Percentiles rank a stretch among this genome's conserved stretches.
These are phyloP conservation scores for Muntiacus reevesi DNA, from an alignment of 2,113 vertebrate genomes.

Conservation along the genomic window DNA sequence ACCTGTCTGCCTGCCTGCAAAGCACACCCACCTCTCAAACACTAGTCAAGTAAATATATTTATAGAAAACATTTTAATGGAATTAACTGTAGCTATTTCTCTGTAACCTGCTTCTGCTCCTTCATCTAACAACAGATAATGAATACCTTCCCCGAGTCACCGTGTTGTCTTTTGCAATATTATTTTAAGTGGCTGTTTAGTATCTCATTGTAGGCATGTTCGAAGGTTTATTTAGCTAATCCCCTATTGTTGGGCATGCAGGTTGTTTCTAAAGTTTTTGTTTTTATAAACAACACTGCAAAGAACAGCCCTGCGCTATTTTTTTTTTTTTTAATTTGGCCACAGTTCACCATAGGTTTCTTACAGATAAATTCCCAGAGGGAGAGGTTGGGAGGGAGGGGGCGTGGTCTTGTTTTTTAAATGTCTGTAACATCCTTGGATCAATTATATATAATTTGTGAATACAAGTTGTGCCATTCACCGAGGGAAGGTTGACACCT, in stretches of 20 bases:
- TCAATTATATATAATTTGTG: slow-evolving; percentile 73
- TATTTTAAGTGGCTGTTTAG: slow-evolving; percentile 11
- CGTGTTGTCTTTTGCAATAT: not conserved
- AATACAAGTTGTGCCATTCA: slow-evolving; percentile 75
- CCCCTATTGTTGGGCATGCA: not conserved
- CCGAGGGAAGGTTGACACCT: slow-evolving; percentile 66
- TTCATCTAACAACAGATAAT: not conserved
- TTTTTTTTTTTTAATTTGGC: not conserved
- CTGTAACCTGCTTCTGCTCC: not conserved
- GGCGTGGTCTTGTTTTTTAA: slow-evolving; percentile 36
- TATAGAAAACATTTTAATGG: not conserved
- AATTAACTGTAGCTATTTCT: not conserved
- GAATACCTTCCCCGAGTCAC: not conserved
- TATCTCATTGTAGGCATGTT: not conserved
- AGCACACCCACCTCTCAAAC: not conserved
- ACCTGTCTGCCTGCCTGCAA: not conserved
- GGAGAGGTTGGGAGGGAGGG: slow-evolving; percentile 40
- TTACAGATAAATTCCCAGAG: slow-evolving; percentile 52
- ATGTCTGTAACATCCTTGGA: slow-evolving; percentile 60
- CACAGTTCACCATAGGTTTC: slow-evolving; percentile 12
- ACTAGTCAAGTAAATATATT: not conserved
- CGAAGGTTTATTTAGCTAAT: slow-evolving; percentile 50
- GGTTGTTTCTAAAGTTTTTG: slow-evolving; percentile 39
- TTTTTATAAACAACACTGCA: slow-evolving; percentile 14
- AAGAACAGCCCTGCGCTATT: not conserved